phyloP scores from a whole-genome alignment of 2,888 invertebrate genomes.

The Tetragonula carbonaria region DNA sequence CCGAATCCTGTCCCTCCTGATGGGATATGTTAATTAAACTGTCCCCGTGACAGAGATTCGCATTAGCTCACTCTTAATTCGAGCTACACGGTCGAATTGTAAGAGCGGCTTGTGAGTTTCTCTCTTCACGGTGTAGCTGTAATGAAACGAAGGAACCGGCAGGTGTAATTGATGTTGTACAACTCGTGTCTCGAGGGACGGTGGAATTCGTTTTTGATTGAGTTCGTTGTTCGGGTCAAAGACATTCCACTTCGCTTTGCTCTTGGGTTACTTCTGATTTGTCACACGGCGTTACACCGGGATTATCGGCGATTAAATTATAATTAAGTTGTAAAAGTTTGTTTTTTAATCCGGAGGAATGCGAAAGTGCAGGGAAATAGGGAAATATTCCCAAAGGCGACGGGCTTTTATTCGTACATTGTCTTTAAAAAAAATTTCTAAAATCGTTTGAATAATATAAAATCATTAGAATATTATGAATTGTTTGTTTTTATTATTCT shows the following conservation, averaged over 20 bases:
- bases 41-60: not conserved
- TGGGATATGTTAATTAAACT: slow-evolving; percentile 63
- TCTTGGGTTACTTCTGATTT: not conserved
- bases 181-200: not conserved
- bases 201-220: not conserved
- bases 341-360: too few relatives aligned
- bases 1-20: slow-evolving; percentile 57
- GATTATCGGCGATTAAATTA: too few relatives aligned
- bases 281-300: not conserved
- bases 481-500: too few relatives aligned
- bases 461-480: too few relatives aligned
- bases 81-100: not conserved
- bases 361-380: too few relatives aligned
- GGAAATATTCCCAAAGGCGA: too few relatives aligned
- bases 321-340: too few relatives aligned
- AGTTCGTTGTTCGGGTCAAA: slow-evolving; percentile 4
- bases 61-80: slow-evolving; percentile 19
- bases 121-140: not conserved
- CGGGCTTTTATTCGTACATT: too few relatives aligned
- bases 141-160: not conserved
- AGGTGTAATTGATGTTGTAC: slow-evolving; percentile 3
- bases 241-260: not conserved
- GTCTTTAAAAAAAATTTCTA: too few relatives aligned
- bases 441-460: too few relatives aligned
- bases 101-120: not conserved